Conservation (phyloP, 2,888 invertebrate species). For the Ichneumoninae sp. region DNA sequence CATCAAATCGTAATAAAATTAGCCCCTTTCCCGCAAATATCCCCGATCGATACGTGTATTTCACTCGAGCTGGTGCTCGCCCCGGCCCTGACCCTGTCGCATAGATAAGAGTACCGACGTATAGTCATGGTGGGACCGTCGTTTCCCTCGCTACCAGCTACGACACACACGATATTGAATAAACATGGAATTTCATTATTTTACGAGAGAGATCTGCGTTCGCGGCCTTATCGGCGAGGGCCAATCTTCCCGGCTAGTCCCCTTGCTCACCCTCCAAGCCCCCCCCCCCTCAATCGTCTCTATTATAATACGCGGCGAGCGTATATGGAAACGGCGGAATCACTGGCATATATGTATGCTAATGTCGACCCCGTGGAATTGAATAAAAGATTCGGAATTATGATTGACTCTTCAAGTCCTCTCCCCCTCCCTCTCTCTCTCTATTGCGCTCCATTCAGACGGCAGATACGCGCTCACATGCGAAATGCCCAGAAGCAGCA, state of each 20-base stretch:
- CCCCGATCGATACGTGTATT: slow-evolving; percentile 24
- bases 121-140: slow-evolving; percentile 40
- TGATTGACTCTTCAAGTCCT: slow-evolving; percentile 77
- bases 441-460: slow-evolving; percentile 42
- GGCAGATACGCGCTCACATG: slow-evolving; percentile 39
- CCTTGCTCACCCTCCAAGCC: slow-evolving; percentile 31
- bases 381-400: slow-evolving; percentile 84
- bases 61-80: slow-evolving; percentile 31
- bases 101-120: slow-evolving; percentile 59
- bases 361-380: slow-evolving; percentile 80
- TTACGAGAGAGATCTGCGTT: slow-evolving; percentile 78
- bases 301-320: slow-evolving; percentile 48
- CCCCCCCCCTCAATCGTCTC: not conserved
- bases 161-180: slow-evolving; percentile 80
- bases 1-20: slow-evolving; percentile 4
- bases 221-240: slow-evolving; percentile 73
- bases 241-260: slow-evolving; percentile 72
- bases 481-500: slow-evolving; percentile 65
- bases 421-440: slow-evolving; percentile 16
- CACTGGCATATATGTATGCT: slow-evolving; percentile 81
- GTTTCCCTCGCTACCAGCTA: slow-evolving; percentile 22
- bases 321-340: slow-evolving; percentile 55
- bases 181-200: slow-evolving; percentile 84
- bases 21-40: not conserved
- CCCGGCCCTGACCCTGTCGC: slow-evolving; percentile 62